Conservation (phyloP, 2,797 vertebrate species). For the Choloepus didactylus region DNA sequence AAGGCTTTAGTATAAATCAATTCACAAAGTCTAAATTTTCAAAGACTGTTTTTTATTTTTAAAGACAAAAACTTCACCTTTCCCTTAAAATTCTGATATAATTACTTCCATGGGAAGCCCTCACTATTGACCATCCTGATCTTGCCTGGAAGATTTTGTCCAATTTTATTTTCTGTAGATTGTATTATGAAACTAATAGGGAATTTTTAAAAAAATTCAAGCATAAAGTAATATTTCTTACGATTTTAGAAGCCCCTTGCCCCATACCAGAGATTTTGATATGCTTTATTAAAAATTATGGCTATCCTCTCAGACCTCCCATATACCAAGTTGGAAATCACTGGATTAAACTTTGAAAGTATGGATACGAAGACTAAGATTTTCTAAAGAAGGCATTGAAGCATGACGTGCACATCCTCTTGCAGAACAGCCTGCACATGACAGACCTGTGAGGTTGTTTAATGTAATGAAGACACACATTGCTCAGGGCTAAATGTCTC, state of each 20-base stretch:
- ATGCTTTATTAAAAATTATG: neutral
- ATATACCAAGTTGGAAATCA: neutral
- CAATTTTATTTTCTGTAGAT: neutral
- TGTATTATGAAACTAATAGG: neutral
- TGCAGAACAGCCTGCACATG: neutral
- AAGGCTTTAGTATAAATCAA: neutral
- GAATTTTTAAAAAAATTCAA: neutral
- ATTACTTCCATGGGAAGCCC: neutral
- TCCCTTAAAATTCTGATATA: neutral
- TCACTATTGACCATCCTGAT: neutral
- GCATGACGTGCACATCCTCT: neutral
- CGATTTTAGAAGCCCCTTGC: neutral
- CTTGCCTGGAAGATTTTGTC: neutral
- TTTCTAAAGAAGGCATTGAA: neutral
- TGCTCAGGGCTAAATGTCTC: neutral
- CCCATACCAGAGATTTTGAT: neutral
- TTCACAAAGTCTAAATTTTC: neutral
- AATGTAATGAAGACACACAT: neutral
- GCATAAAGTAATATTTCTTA: neutral
- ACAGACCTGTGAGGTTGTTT: neutral
- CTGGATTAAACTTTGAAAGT: neutral
- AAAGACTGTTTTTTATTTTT: neutral
- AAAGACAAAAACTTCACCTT: neutral
- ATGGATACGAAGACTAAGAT: neutral
- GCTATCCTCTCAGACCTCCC: neutral